Evolutionary conservation across 2,888 invertebrate species (phyloP).

Genomic region (Synanthedon vespiformis): DNA sequence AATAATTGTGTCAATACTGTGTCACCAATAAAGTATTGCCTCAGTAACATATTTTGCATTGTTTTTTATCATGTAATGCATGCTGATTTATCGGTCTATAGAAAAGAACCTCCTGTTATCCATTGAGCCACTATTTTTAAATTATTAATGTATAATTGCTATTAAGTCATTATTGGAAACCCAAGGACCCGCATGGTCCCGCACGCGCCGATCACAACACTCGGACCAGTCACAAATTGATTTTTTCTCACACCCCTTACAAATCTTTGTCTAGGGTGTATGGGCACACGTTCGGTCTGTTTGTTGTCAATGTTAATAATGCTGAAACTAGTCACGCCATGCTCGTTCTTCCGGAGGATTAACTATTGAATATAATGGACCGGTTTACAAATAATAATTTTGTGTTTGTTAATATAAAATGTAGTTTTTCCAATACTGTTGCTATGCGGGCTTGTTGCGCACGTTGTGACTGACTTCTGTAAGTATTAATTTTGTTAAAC

Average conservation of each 20-base stretch:
- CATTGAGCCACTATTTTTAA: too few relatives aligned
- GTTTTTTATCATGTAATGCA: too few relatives aligned
- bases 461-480: background rate
- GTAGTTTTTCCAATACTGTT: too few relatives aligned
- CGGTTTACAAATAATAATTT: too few relatives aligned
- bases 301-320: background rate
- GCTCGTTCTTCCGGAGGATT: background rate
- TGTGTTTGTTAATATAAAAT: too few relatives aligned
- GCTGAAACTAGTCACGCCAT: background rate
- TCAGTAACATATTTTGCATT: too few relatives aligned
- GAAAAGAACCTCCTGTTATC: too few relatives aligned
- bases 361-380: background rate
- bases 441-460: too few relatives aligned
- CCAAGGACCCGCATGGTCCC: slow-evolving; percentile 21
- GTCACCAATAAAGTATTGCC: too few relatives aligned
- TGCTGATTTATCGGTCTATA: too few relatives aligned
- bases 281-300: background rate
- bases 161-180: slow-evolving; percentile 46
- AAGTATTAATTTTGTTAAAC: too few relatives aligned
- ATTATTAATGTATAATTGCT: slow-evolving; percentile 35
- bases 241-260: slow-evolving; percentile 2
- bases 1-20: too few relatives aligned
- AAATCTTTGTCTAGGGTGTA: background rate
- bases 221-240: slow-evolving; percentile 7
- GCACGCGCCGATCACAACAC: slow-evolving; percentile 14